Base-by-base conservation (phyloP, 2,113 vertebrate genomes). In the Halcyon senegalensis region DNA sequence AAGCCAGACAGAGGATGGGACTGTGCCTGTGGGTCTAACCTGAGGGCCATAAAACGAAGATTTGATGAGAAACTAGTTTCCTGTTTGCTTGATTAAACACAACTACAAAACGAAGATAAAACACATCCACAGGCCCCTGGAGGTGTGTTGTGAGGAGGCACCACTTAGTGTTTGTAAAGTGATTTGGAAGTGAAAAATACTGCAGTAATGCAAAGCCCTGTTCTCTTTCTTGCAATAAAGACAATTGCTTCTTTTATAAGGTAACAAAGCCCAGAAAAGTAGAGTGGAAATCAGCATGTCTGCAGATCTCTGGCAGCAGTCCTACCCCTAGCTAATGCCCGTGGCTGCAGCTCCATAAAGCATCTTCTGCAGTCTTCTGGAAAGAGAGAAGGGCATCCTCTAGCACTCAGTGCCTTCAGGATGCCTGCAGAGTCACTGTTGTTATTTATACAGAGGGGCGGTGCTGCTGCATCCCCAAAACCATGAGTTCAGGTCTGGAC, bases 11-110 rank as follows among this genome's bases (percentile, higher is more conserved):
- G 62, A 78, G 28, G 33, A 86, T 74, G 79, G 39, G 43, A 70
- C 50, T 77, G 33, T 55, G 80, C 60, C 88, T 87, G 2, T 59
- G 48, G 73, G 83, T 78, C 83, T 89, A 60, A 87, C 88, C 86
- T 53, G 41, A 82, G 77, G 77, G 77, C 28, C 67, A 79, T 41
- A 92, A 92, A 95, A 93, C 18, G 25, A 67, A 93, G 80, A 78
- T 59, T 86, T 90, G 66, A 78, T 75, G 44, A 90, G 72, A 81
- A 94, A 74, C 33, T 72, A 60, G 20, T 79, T 96, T 94, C 77
- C 56, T 92, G 66, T 68, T 92, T 79, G 41, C 37, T 58, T 94
- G 89, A 67, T 95, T 91, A 90, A 93, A 82, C 56, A 30, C 19
- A 58, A 21, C 77, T 66, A 17, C 55, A 87, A 93, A 72, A 76